Percentiles rank a stretch among this genome's conserved stretches.
These are phyloP conservation scores for Chlorops oryzae DNA, from an alignment of 1,140 invertebrate genomes.

Conservation along the genomic window DNA sequence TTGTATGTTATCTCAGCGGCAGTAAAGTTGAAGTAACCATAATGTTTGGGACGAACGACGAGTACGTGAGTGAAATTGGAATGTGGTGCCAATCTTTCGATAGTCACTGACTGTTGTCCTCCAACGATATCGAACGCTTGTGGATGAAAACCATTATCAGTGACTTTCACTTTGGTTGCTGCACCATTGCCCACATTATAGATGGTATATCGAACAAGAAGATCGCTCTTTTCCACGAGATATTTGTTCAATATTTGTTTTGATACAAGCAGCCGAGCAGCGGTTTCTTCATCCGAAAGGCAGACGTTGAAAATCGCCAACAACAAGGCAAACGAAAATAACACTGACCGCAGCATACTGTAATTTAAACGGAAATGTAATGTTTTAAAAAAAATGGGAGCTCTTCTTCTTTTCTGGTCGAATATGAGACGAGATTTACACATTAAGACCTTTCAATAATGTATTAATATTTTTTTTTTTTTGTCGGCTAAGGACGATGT, in stretches of 20 bases:
- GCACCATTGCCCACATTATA: constrained; percentile 81
- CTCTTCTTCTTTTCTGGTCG: no score
- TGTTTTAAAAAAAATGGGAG: no score
- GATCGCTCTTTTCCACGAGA: constrained; percentile 95
- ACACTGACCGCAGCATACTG: constrained; percentile 37
- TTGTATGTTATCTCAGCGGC: constrained; percentile 89
- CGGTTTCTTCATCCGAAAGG: constrained; percentile 55
- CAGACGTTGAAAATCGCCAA: constrained; percentile 33
- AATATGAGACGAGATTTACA: no score
- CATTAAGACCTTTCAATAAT: no score
- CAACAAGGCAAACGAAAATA: constrained; percentile 31
- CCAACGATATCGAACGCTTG: constrained; percentile 82
- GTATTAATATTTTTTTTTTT: no score
- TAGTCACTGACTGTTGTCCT: constrained; percentile 74
- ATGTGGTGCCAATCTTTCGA: constrained; percentile 84
- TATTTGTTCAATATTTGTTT: constrained; percentile 96
- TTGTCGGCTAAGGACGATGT: no score
- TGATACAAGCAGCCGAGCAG: constrained; percentile 69
- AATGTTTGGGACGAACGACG: constrained; percentile 81
- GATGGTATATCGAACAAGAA: constrained; percentile 86
- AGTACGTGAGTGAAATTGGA: constrained; percentile 92
- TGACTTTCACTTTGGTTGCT: constrained; percentile 81
- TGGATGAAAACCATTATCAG: constrained; percentile 83
- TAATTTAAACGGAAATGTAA: constrained; percentile 9
- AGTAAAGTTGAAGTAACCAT: constrained; percentile 95